Evolutionary conservation across 2,113 vertebrate genomes (phyloP).

Genomic region (Trogon melanurus): DNA sequence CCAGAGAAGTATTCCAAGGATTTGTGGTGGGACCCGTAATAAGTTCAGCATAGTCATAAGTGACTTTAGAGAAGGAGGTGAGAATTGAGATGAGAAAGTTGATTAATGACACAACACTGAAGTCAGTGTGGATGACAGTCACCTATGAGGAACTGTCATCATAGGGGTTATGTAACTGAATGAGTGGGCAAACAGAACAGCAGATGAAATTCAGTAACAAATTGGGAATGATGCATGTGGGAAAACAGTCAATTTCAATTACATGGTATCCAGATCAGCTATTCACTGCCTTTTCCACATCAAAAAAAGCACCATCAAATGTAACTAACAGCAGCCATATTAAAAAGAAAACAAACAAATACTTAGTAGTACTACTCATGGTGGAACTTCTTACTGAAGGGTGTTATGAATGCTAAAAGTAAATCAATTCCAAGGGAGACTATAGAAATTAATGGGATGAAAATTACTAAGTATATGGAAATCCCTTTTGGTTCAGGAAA

Average conservation of each 20-base stretch:
- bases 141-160: neutral
- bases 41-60: neutral
- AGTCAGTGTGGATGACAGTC: neutral
- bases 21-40: neutral
- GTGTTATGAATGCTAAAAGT: neutral
- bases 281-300: neutral
- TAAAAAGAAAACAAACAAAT: neutral
- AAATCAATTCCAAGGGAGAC: neutral
- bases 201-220: neutral
- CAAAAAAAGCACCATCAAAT: neutral
- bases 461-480: neutral
- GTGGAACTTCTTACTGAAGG: neutral
- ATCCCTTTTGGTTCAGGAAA: neutral
- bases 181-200: neutral
- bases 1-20: neutral
- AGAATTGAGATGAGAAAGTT: neutral
- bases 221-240: neutral
- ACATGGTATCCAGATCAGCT: neutral
- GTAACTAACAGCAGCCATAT: neutral
- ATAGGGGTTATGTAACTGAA: neutral
- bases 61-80: neutral
- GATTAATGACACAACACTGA: neutral
- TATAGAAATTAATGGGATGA: neutral
- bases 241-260: neutral
- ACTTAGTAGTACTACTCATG: neutral